These are phyloP conservation scores for Delia radicum DNA, from an alignment of 1,140 invertebrate genomes.

Conservation along the genomic window DNA sequence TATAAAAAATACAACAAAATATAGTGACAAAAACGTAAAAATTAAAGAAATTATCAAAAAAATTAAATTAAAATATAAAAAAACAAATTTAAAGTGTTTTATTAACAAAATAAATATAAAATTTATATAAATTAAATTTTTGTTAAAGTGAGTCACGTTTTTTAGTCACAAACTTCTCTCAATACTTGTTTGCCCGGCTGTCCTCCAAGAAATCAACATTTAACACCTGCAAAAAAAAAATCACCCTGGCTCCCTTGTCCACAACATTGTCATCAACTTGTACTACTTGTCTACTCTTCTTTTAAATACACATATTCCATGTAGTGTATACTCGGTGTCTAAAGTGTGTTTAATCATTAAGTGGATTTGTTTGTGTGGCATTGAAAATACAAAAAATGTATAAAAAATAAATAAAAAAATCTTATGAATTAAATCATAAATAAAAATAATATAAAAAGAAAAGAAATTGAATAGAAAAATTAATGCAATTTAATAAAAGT, in stretches of 20 bases:
- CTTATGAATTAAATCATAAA: neutral
- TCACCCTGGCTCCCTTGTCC: neutral
- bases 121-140: neutral
- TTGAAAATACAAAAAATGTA: neutral
- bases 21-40: conserved; percentile 40
- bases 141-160: conserved; percentile 10
- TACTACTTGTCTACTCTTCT: no score
- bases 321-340: no score
- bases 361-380: conserved; percentile 5
- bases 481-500: no score
- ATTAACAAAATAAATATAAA: neutral
- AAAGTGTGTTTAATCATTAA: neutral
- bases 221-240: neutral
- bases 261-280: neutral
- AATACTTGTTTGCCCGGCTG: conserved; percentile 12
- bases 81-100: no score
- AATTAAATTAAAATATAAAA: no score
- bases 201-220: neutral
- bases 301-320: no score
- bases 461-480: no score
- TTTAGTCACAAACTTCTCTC: neutral
- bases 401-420: neutral
- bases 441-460: neutral
- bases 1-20: conserved; percentile 25
- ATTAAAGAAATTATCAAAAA: neutral